Percentiles rank a stretch among this genome's conserved stretches.
phyloP scores from a whole-genome alignment of 2,113 vertebrate genomes.

The Cichladusa arquata region DNA sequence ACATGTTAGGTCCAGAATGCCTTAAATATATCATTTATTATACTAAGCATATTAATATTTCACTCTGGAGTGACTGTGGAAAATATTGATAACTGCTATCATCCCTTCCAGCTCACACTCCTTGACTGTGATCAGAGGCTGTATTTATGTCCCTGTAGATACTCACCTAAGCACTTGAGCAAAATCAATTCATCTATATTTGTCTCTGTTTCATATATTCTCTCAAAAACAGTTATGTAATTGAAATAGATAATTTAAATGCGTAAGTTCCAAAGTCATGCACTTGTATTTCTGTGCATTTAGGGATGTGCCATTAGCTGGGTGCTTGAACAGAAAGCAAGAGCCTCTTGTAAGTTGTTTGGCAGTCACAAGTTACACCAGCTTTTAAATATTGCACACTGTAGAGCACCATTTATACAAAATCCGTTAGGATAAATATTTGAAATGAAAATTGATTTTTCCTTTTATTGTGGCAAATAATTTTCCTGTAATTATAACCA shows the following conservation, averaged over 20 bases:
- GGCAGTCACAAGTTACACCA: neutral
- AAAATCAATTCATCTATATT: slow-evolving; percentile 4
- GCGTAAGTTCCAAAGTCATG: neutral
- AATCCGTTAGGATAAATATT: neutral
- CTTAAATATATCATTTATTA: neutral
- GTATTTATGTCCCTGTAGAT: neutral
- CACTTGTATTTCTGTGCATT: neutral
- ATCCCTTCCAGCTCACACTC: neutral
- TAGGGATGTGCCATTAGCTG: neutral
- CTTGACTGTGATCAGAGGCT: neutral
- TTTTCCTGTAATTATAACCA: neutral
- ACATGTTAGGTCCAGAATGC: neutral
- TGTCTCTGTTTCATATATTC: neutral
- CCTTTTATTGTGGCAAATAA: neutral
- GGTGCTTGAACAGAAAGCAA: neutral
- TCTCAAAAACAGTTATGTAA: neutral
- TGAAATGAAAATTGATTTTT: neutral
- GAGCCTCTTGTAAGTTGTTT: neutral
- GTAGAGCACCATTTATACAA: neutral
- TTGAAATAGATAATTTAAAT: neutral
- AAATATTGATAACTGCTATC: neutral
- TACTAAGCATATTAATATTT: neutral
- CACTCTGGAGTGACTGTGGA: neutral
- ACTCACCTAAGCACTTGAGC: neutral
- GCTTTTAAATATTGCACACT: neutral